A percentile compares a stretch with the other conserved stretches of the same genome.
These are phyloP conservation scores for Acrossocheilus fasciatus DNA, from an alignment of 2,797 vertebrate genomes.

Conservation along the genomic window DNA sequence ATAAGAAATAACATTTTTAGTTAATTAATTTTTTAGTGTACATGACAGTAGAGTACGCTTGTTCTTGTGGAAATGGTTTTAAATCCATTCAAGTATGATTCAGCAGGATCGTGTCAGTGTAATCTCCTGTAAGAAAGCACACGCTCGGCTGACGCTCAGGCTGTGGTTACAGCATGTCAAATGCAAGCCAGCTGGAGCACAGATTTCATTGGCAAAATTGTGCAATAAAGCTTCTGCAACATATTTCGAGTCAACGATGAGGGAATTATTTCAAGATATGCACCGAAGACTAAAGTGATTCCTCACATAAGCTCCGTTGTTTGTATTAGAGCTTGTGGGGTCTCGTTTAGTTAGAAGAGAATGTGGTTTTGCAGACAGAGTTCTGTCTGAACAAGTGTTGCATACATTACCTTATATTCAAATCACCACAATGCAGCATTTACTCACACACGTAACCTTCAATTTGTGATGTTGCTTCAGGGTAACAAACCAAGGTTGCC, in stretches of 20 bases:
- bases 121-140: conserved; percentile 23
- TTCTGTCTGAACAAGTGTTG: conserved; percentile 24
- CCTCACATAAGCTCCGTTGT: neutral
- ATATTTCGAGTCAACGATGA: neutral
- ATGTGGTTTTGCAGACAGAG: neutral
- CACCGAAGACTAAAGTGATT: neutral
- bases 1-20: neutral
- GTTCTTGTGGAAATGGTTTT: neutral
- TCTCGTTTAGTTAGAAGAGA: neutral
- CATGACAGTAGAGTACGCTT: neutral
- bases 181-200: conserved; percentile 26
- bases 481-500: neutral
- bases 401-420: neutral
- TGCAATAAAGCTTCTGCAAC: conserved; percentile 2
- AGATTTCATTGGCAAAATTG: neutral
- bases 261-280: neutral
- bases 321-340: neutral
- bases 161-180: neutral
- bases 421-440: neutral
- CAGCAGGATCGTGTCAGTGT: neutral
- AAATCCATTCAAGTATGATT: neutral
- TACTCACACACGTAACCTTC: neutral
- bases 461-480: neutral
- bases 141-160: neutral
- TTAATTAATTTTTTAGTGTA: neutral